Evolutionary conservation across 2,113 vertebrate species (phyloP).

Genomic region (Sylvietta virens): DNA sequence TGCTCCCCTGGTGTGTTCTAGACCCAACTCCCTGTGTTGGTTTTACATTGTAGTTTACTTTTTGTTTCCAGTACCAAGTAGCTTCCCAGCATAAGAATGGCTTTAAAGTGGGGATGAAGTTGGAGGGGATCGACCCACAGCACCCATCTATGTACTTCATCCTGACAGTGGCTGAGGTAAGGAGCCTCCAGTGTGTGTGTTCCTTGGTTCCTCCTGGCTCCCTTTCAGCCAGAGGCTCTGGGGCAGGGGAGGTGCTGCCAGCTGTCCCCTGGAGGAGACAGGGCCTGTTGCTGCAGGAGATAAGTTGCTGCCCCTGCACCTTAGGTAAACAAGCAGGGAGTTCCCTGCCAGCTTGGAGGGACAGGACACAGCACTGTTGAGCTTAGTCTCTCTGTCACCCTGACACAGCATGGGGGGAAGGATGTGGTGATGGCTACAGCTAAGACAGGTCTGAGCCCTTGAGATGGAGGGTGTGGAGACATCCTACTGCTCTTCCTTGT

Average conservation of each 20-base stretch:
- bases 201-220: neutral
- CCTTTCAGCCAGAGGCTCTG: rapidly evolving
- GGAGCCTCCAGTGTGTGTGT: neutral
- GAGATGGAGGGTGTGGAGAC: neutral
- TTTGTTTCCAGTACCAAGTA: constrained; percentile 75
- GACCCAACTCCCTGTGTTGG: neutral
- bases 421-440: neutral
- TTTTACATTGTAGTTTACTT: neutral
- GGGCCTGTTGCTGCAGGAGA: neutral
- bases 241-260: neutral
- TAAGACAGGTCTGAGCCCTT: neutral
- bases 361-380: neutral
- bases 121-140: constrained; percentile 95
- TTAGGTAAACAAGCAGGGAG: neutral
- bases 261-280: neutral
- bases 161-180: constrained; percentile 95
- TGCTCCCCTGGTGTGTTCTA: neutral
- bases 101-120: constrained; percentile 95
- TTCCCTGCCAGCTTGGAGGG: neutral
- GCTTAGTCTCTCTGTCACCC: neutral
- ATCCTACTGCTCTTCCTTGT: neutral
- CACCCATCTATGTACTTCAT: constrained; percentile 98
- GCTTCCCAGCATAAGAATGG: constrained; percentile 82
- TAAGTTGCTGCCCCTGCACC: neutral
- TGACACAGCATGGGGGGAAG: neutral